A percentile compares a stretch with the other conserved stretches of the same genome.
Evolutionary conservation across 2,888 invertebrate genomes (phyloP).

Genomic region (Cantharis flavilabris): DNA sequence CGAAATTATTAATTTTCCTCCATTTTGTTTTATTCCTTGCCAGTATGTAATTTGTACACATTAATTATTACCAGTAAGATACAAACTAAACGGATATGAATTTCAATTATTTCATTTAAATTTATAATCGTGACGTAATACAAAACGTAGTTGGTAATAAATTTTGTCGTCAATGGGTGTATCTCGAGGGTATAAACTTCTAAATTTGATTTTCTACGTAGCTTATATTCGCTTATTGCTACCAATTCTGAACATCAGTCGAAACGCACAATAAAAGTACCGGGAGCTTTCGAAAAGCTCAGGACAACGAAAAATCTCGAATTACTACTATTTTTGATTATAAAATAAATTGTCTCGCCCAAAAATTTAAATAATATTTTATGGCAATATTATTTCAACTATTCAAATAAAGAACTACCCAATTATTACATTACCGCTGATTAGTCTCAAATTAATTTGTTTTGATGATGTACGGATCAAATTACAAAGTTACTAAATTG

Average conservation of each 20-base stretch:
- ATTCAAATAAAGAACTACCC: background rate
- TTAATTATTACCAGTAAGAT: background rate
- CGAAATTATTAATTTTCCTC: background rate
- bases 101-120: conserved; percentile 14
- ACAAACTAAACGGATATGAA: conserved; percentile 5
- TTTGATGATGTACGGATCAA: background rate
- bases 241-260: background rate
- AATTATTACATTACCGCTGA: background rate
- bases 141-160: conserved; percentile 6
- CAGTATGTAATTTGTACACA: background rate
- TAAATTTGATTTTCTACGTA: conserved; percentile 8
- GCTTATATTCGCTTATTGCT: background rate
- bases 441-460: background rate
- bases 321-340: too few relatives aligned
- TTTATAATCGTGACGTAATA: conserved; percentile 10
- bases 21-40: background rate
- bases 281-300: background rate
- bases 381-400: too few relatives aligned
- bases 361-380: too few relatives aligned
- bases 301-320: too few relatives aligned
- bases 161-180: conserved; percentile 9
- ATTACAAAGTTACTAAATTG: background rate
- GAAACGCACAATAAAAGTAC: background rate
- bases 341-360: too few relatives aligned
- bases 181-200: conserved; percentile 17